Evolutionary conservation across 2,113 vertebrate species (phyloP), one percentile per base, ranked within the genome.

Genomic region (Stigmatopora nigra): DNA sequence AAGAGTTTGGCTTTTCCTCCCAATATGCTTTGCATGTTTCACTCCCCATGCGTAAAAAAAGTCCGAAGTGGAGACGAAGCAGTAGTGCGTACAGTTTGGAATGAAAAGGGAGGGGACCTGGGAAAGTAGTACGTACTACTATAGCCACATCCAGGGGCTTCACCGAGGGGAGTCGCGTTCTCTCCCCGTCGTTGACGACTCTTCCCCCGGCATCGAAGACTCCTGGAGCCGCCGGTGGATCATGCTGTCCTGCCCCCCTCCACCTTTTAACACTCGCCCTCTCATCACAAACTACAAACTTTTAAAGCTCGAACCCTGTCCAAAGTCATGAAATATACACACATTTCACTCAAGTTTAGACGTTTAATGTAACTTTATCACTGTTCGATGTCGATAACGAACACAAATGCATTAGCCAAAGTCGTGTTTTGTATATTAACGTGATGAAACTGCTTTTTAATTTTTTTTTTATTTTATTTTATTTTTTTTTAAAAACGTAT

Each of bases 1-100:
- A 96, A 95, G 95, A 94, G 90, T 91, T 90, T 89, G 78, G 70
- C 47, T 82, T 88, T 87, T 83, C 69, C 81, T 81, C 84, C 79
- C 86, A 88, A 80, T 86, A 73, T 69, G 76, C 7, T 4, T 67
- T 13, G 75, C 77, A 68, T 74, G 31, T 82, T 78, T 72, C 65
- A 70, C 78, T 52, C 84, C 72, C 64, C 75, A n/a, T 76, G 79
- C 68, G 75, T 31, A 31, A 3, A 31, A 53, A 65, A 76, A 79
- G 70, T 74, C 61, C 58, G 36, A 19, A 64, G 65, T 12, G 25
- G 10, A 63, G 69, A 48, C 60, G 65, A 61, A 71, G 62, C 52
- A 11, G 77, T 82, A 85, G 78, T 82, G 49, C 51, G 25, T 41
- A 53, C 64, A 56, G 53, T 53, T 44, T 13, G 17, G 16, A 41